Conservation (phyloP, 2,113 vertebrate genomes). For the Sitta europaea region DNA sequence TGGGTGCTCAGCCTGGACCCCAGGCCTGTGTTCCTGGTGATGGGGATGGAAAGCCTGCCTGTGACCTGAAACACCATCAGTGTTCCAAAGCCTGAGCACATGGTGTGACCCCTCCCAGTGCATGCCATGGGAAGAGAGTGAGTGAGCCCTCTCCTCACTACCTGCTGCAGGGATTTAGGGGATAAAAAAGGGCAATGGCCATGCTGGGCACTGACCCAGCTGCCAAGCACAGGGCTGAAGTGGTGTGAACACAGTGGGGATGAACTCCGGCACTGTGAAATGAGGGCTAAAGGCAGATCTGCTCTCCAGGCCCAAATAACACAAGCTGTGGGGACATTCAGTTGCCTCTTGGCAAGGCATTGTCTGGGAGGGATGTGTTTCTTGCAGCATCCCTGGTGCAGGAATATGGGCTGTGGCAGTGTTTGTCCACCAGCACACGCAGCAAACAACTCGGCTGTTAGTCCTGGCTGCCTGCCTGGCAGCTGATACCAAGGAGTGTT, state of each 20-base stretch:
- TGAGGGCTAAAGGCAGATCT: not conserved
- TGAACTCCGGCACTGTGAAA: not conserved
- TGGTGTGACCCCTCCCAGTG: not conserved
- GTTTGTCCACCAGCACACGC: accelerated
- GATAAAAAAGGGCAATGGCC: not conserved
- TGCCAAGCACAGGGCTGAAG: not conserved
- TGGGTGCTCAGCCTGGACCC: not conserved
- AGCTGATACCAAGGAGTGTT: accelerated
- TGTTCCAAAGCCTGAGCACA: not conserved
- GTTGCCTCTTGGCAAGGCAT: not conserved
- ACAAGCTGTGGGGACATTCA: not conserved
- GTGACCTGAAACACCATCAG: accelerated
- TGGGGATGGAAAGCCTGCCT: accelerated
- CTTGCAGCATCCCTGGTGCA: not conserved
- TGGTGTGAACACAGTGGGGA: not conserved
- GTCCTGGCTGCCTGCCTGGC: not conserved
- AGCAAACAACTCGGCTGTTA: not conserved
- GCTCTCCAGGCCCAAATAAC: not conserved
- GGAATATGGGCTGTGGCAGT: not conserved
- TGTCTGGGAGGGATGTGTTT: not conserved
- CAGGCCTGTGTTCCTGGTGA: not conserved
- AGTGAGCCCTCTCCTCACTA: not conserved
- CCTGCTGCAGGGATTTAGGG: not conserved
- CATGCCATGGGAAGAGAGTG: accelerated
- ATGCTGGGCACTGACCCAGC: too few species aligned